Conservation (phyloP, 2,888 invertebrate genomes). For the Abrostola tripartita region DNA sequence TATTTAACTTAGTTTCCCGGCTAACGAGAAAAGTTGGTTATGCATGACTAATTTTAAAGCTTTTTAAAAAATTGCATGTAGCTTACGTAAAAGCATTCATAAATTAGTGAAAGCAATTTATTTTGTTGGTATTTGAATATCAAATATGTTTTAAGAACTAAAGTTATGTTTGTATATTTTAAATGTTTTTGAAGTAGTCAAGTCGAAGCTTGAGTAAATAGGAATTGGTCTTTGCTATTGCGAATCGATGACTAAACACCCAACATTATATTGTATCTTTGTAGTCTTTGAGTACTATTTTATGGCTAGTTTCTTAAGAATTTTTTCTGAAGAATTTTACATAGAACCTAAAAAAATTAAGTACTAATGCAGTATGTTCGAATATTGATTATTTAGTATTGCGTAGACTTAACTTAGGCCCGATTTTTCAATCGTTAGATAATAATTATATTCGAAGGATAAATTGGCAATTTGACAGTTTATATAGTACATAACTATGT, state of each 20-base stretch:
- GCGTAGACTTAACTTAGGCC: too few species aligned
- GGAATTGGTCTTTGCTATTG: background rate
- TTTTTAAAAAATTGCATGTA: constrained; percentile 44
- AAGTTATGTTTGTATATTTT: background rate
- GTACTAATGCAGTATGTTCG: too few species aligned
- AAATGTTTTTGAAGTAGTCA: background rate
- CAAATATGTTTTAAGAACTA: constrained; percentile 11
- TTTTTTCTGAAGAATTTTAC: too few species aligned
- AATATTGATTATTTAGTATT: too few species aligned
- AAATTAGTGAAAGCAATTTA: constrained; percentile 23
- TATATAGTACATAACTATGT: too few species aligned
- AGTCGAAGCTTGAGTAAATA: background rate
- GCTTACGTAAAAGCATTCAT: constrained; percentile 39
- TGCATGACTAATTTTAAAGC: constrained; percentile 54
- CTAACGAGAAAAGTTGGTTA: constrained; percentile 55
- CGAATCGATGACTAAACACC: background rate
- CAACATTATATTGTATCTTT: background rate
- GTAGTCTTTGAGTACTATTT: too few species aligned
- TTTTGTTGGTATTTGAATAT: constrained; percentile 25
- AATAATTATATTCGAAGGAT: too few species aligned
- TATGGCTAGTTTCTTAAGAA: too few species aligned
- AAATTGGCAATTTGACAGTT: too few species aligned
- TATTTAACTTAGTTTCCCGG: constrained; percentile 44
- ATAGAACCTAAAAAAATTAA: too few species aligned
- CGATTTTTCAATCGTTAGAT: too few species aligned